A percentile compares a stretch with the other conserved stretches of the same genome.
Conservation (phyloP, 2,113 vertebrate species). For the Kobus ellipsiprymnus region DNA sequence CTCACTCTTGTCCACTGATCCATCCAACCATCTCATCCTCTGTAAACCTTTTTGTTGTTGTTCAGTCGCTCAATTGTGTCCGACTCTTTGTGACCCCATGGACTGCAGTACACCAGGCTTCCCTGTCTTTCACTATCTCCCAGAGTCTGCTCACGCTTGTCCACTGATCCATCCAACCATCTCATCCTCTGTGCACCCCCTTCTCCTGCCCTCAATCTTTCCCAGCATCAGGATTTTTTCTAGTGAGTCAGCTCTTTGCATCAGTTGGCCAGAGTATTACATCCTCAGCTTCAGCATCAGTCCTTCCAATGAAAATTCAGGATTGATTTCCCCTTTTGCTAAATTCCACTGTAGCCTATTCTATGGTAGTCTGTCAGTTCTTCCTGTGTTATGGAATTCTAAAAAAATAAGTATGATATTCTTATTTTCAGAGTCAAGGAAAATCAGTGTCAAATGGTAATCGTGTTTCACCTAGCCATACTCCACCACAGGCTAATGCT, state of each 20-base stretch:
- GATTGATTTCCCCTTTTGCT: not conserved
- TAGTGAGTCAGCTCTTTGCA: not conserved
- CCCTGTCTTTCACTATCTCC: not conserved
- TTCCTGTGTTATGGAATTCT: slow-evolving; percentile 4
- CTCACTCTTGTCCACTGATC: not conserved
- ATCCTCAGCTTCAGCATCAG: not conserved
- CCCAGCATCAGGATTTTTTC: not conserved
- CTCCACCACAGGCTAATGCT: slow-evolving; percentile 15
- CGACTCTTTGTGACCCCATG: not conserved
- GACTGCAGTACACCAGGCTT: not conserved
- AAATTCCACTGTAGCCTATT: not conserved
- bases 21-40: not conserved
- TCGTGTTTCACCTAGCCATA: slow-evolving; percentile 42
- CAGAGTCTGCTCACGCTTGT: not conserved
- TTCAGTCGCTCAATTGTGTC: not conserved
- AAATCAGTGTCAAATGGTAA: slow-evolving; percentile 33
- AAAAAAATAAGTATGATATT: not conserved
- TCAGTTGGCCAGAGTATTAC: not conserved
- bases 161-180: not conserved
- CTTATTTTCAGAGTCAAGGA: slow-evolving; percentile 60
- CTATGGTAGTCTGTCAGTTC: not conserved
- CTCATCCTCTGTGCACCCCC: not conserved
- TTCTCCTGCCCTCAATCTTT: not conserved
- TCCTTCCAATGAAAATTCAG: not conserved
- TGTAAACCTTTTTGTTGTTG: not conserved